Evolutionary conservation across 2,113 vertebrate species (phyloP).

Genomic region (Tachysurus fulvidraco): DNA sequence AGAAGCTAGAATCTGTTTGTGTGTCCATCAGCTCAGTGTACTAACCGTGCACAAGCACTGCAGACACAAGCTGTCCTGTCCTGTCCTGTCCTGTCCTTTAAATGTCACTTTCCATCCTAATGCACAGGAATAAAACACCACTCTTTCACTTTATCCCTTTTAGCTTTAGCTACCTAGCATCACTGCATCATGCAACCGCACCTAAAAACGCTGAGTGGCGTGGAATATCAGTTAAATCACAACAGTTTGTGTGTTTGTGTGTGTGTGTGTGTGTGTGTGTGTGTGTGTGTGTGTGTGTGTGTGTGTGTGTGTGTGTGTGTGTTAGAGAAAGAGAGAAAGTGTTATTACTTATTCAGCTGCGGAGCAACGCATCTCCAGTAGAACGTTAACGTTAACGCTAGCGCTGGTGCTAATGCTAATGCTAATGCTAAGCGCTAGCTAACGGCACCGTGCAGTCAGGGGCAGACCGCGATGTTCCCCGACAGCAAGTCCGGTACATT

Average conservation of each 20-base stretch:
- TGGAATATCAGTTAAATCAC: not conserved
- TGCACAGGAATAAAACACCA: not conserved
- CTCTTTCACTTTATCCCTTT: not conserved
- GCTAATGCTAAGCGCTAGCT: conserved; percentile 24
- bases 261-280: not conserved
- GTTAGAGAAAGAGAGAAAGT: too few species aligned
- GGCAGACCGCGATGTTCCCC: conserved; percentile 16
- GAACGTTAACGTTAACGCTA: not conserved
- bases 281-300: too few species aligned
- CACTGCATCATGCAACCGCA: conserved; percentile 44
- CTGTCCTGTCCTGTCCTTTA: not conserved
- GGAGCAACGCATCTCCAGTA: not conserved
- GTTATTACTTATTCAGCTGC: not conserved
- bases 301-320: not conserved
- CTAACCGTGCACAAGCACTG: not conserved
- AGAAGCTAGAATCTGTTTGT: too few species aligned
- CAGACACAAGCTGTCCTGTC: not conserved
- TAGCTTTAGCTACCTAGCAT: not conserved
- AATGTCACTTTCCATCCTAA: not conserved
- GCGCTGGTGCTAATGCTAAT: not conserved
- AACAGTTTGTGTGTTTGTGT: not conserved
- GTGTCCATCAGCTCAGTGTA: too few species aligned
- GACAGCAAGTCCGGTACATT: not conserved
- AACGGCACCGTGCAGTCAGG: conserved; percentile 13
- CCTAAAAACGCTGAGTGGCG: not conserved